phyloP scores from a whole-genome alignment of 2,888 invertebrate genomes.

The Meiosimyza platycephala region DNA sequence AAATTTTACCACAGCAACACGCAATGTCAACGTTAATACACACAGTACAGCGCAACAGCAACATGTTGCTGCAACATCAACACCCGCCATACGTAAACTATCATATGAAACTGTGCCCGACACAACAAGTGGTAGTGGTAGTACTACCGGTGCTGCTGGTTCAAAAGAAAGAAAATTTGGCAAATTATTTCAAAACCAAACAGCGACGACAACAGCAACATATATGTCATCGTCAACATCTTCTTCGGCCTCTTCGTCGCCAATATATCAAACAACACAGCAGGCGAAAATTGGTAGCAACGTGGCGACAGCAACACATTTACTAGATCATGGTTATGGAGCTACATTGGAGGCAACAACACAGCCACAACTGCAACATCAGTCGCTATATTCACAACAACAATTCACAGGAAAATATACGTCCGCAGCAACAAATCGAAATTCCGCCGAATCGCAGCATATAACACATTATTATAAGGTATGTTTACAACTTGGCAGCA shows the following conservation, averaged over 20 bases:
- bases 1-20: slow-evolving; percentile 54
- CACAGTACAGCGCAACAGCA: slow-evolving; percentile 44
- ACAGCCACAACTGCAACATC: slow-evolving; percentile 42
- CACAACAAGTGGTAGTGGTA: slow-evolving; percentile 40
- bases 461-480: slow-evolving; percentile 67
- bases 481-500: slow-evolving; percentile 22
- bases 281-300: slow-evolving; percentile 42
- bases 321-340: slow-evolving; percentile 89
- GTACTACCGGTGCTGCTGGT: slow-evolving; percentile 15
- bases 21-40: slow-evolving; percentile 42
- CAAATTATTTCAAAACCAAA: slow-evolving; percentile 37
- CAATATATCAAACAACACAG: slow-evolving; percentile 45
- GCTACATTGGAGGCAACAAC: slow-evolving; percentile 74
- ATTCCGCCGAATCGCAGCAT: slow-evolving; percentile 58
- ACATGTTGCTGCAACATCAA: slow-evolving; percentile 39
- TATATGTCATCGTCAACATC: slow-evolving; percentile 35
- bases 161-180: slow-evolving; percentile 16
- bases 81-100: slow-evolving; percentile 56
- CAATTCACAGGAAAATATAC: slow-evolving; percentile 57
- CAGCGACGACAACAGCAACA: slow-evolving; percentile 13
- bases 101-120: slow-evolving; percentile 49
- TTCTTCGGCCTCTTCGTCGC: slow-evolving; percentile 40
- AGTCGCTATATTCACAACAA: slow-evolving; percentile 36
- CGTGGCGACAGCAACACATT: slow-evolving; percentile 69
- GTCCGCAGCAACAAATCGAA: slow-evolving; percentile 66